phyloP scores from a whole-genome alignment of 2,113 vertebrate genomes.

The Gallinago media region DNA sequence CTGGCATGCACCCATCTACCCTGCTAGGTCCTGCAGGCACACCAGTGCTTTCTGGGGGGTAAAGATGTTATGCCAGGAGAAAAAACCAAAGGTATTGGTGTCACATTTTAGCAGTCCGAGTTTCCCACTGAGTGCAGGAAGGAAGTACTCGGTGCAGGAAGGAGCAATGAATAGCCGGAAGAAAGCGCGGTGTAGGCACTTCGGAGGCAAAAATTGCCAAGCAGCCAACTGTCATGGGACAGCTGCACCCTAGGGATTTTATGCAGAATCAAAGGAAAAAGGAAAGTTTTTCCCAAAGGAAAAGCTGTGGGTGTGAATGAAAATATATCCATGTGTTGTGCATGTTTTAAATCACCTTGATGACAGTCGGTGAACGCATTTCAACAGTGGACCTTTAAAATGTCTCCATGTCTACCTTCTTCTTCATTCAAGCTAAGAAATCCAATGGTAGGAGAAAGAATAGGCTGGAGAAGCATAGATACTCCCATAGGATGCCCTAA shows the following conservation, averaged over 20 bases:
- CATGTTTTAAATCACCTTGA: neutral
- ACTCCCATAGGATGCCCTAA: neutral
- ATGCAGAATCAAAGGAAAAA: neutral
- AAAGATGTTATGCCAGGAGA: neutral
- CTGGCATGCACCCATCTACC: fast-evolving
- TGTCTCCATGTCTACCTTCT: neutral
- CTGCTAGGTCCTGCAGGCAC: neutral
- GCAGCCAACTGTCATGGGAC: neutral
- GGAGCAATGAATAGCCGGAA: neutral
- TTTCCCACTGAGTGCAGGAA: neutral
- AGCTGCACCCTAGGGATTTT: neutral
- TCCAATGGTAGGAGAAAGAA: neutral
- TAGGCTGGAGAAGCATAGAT: neutral
- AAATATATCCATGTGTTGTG: neutral
- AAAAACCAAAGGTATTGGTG: neutral
- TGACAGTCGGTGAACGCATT: neutral
- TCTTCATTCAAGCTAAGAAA: neutral
- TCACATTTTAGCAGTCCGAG: neutral
- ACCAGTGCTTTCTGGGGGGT: neutral
- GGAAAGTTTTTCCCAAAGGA: neutral
- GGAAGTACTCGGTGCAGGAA: neutral
- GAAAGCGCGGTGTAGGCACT: fast-evolving
- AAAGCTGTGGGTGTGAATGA: neutral
- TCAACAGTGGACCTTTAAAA: neutral
- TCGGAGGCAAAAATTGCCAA: neutral